phyloP scores from a whole-genome alignment of 2,888 invertebrate genomes.

The Hemithea aestivaria region DNA sequence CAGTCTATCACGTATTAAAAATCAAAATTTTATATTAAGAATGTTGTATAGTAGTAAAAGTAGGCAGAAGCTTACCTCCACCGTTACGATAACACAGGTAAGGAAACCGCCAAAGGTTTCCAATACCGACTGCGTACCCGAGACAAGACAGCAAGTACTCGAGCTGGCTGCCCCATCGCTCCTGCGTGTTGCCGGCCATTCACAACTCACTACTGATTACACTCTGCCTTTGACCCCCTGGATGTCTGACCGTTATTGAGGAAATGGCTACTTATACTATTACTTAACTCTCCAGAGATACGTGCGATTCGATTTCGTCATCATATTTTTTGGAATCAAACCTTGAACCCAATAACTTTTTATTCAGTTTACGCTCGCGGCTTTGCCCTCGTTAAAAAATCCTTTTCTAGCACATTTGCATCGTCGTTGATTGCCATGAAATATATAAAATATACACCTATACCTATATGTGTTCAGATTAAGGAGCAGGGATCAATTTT shows the following conservation, averaged over 20 bases:
- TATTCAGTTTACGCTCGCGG: no score
- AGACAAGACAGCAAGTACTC: slow-evolving; percentile 90
- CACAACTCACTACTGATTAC: slow-evolving; percentile 6
- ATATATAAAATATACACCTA: no score
- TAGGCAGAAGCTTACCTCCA: slow-evolving; percentile 88
- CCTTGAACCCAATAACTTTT: neutral
- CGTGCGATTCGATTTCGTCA: neutral
- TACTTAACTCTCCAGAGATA: neutral
- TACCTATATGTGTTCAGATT: no score
- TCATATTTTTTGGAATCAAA: neutral
- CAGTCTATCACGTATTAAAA: no score
- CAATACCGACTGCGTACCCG: slow-evolving; percentile 91
- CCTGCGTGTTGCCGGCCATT: slow-evolving; percentile 66
- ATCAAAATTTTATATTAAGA: no score
- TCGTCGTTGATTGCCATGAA: no score
- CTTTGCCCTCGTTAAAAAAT: no score
- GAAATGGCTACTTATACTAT: slow-evolving; percentile 40
- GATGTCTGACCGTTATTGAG: slow-evolving; percentile 41
- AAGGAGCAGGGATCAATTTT: no score
- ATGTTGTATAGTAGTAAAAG: no score
- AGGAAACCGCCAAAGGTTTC: slow-evolving; percentile 93
- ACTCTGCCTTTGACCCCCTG: slow-evolving; percentile 31
- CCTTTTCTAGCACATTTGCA: no score
- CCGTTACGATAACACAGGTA: slow-evolving; percentile 92
- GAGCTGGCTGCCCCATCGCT: slow-evolving; percentile 85